These are phyloP conservation scores for Dasypolia templi DNA, from an alignment of 2,888 invertebrate genomes.

Conservation along the genomic window DNA sequence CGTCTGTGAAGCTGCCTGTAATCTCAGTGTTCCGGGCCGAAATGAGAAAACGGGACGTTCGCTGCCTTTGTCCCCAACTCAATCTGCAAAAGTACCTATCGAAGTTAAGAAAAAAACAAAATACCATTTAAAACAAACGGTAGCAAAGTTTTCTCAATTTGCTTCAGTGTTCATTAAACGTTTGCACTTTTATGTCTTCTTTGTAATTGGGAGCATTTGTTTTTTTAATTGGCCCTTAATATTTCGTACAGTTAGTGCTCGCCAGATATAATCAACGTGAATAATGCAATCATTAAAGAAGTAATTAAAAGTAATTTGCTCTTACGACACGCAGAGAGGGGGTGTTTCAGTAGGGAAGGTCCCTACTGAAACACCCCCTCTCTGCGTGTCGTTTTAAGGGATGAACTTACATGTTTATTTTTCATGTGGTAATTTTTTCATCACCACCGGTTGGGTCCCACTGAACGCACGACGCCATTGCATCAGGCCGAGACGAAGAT, in stretches of 20 bases:
- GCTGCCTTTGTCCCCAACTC: slow-evolving; percentile 40
- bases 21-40: slow-evolving; percentile 38
- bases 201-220: slow-evolving; percentile 28
- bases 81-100: slow-evolving; percentile 49
- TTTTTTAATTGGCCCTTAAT: slow-evolving; percentile 25
- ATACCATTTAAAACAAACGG: slow-evolving; percentile 28
- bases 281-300: slow-evolving; percentile 29
- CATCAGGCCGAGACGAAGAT: too few species aligned
- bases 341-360: not conserved
- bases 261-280: not conserved
- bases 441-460: too few species aligned
- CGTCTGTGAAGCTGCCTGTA: slow-evolving; percentile 18
- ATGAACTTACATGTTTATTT: not conserved
- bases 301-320: slow-evolving; percentile 20
- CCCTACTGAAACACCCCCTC: too few species aligned
- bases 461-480: too few species aligned
- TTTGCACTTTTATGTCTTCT: slow-evolving; percentile 35
- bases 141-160: slow-evolving; percentile 39
- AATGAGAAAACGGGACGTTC: slow-evolving; percentile 44
- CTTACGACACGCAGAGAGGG: slow-evolving; percentile 18
- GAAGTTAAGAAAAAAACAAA: slow-evolving; percentile 33
- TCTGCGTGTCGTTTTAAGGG: too few species aligned
- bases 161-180: slow-evolving; percentile 33
- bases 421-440: too few species aligned
- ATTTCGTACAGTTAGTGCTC: slow-evolving; percentile 2